Evolutionary conservation across 2,113 vertebrate genomes (phyloP).

Genomic region (Tursiops truncatus): DNA sequence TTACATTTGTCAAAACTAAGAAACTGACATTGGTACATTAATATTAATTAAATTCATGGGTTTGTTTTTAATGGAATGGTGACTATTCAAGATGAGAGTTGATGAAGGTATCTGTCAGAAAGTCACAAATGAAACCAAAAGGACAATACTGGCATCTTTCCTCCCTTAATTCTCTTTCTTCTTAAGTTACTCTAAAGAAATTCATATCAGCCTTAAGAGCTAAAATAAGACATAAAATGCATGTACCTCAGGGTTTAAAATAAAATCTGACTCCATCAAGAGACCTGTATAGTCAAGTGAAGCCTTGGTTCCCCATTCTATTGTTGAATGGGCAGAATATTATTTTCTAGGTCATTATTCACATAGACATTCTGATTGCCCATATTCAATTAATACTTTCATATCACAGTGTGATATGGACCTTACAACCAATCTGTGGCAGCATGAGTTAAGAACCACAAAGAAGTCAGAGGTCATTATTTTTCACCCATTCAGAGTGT

Average conservation of each 20-base stretch:
- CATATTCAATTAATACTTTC: conserved; percentile 61
- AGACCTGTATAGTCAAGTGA: conserved; percentile 1
- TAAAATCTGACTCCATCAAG: conserved; percentile 50
- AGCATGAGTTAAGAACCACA: conserved; percentile 62
- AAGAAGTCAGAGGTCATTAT: conserved; percentile 53
- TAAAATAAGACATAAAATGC: conserved; percentile 42
- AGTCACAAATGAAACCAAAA: background rate
- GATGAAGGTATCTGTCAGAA: background rate
- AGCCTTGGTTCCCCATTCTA: background rate
- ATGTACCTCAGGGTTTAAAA: conserved; percentile 1
- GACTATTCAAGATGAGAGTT: background rate
- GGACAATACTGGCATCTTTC: background rate
- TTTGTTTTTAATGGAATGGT: background rate
- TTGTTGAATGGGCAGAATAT: conserved; percentile 36
- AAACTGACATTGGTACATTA: background rate
- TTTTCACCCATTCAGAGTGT: conserved; percentile 37
- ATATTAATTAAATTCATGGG: background rate
- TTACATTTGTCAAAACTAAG: background rate
- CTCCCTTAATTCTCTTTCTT: background rate
- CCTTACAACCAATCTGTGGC: conserved; percentile 40
- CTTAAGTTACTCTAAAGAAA: conserved; percentile 27
- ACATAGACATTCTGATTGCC: conserved; percentile 56
- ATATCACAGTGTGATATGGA: conserved; percentile 51
- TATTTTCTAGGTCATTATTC: conserved; percentile 66
- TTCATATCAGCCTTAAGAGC: conserved; percentile 30